phyloP scores from a whole-genome alignment of 2,797 vertebrate genomes.

The Xenentodon cancila region DNA sequence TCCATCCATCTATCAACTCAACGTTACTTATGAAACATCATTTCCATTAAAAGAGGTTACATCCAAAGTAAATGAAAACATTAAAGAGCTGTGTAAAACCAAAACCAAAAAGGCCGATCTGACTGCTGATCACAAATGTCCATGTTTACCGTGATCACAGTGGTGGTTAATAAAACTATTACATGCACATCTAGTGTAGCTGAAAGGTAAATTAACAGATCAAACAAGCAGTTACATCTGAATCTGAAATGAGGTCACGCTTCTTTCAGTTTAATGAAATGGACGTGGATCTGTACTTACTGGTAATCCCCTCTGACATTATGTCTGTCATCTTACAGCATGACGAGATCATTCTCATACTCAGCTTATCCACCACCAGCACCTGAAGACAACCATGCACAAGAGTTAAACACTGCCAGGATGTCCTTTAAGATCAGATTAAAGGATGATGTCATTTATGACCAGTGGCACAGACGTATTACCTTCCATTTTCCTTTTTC shows the following conservation, averaged over 20 bases:
- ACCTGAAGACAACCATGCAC: slow-evolving; percentile 79
- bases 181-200: too few species aligned
- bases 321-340: slow-evolving; percentile 99
- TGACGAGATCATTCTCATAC: slow-evolving; percentile 97
- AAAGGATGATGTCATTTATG: background rate
- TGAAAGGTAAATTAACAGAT: too few species aligned
- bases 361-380: slow-evolving; percentile 96
- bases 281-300: slow-evolving; percentile 79
- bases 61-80: too few species aligned
- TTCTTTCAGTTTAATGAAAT: background rate
- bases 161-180: too few species aligned
- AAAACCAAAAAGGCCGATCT: too few species aligned
- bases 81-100: too few species aligned
- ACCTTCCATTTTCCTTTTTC: slow-evolving; percentile 99
- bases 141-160: too few species aligned
- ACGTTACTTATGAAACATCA: too few species aligned
- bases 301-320: slow-evolving; percentile 98
- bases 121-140: too few species aligned
- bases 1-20: too few species aligned
- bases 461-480: slow-evolving; percentile 9
- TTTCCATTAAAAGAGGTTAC: too few species aligned
- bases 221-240: too few species aligned
- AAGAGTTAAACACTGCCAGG: background rate
- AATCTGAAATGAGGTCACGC: background rate
- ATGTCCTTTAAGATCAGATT: background rate